Percentiles rank a stretch among this genome's conserved stretches.
These are phyloP conservation scores for Parambassis ranga DNA, from an alignment of 2,797 vertebrate genomes.

Conservation along the genomic window DNA sequence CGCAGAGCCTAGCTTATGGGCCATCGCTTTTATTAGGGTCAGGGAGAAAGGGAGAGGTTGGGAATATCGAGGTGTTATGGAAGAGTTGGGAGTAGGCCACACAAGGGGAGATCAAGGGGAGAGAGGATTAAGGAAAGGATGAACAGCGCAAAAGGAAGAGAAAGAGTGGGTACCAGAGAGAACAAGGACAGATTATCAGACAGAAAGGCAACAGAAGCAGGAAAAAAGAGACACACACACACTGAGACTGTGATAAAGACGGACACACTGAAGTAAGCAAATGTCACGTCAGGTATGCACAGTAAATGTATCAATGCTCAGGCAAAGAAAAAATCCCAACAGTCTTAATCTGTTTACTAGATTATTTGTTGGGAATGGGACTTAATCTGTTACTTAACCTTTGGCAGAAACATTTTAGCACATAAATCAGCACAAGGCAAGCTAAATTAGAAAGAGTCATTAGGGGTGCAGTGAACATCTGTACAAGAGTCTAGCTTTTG, in stretches of 20 bases:
- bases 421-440: no score
- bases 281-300: constrained; percentile 30
- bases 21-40: constrained; percentile 67
- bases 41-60: constrained; percentile 16
- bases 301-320: neutral
- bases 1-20: constrained; percentile 81
- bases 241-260: constrained; percentile 46
- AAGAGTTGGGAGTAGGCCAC: constrained; percentile 53
- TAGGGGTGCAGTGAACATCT: no score
- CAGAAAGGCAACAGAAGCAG: constrained; percentile 29
- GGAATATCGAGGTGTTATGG: constrained; percentile 47
- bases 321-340: neutral
- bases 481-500: no score
- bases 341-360: neutral
- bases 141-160: constrained; percentile 62
- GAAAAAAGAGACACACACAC: constrained; percentile 29
- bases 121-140: constrained; percentile 60
- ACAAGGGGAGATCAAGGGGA: constrained; percentile 53
- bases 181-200: constrained; percentile 50
- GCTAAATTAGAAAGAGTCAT: no score
- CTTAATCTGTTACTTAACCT: no score
- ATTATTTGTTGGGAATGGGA: neutral
- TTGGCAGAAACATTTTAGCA: no score
- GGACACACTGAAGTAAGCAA: constrained; percentile 27
- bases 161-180: constrained; percentile 50